phyloP scores from a whole-genome alignment of 2,888 invertebrate species.

The Scaptomyza caliginosa region DNA sequence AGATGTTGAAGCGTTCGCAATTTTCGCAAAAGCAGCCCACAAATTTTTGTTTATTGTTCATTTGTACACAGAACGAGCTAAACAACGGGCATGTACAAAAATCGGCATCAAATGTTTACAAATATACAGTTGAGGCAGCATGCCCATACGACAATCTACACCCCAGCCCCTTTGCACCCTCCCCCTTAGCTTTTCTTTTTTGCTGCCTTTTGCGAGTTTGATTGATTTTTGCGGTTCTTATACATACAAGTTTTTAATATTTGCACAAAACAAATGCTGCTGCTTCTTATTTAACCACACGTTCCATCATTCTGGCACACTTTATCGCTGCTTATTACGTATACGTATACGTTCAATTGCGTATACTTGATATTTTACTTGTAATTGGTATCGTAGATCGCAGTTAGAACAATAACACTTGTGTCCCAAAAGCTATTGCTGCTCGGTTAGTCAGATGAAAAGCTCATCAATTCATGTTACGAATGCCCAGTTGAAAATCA shows the following conservation, averaged over 20 bases:
- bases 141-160: no score
- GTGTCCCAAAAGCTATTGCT: not conserved
- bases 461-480: conserved; percentile 8
- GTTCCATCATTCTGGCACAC: not conserved
- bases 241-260: conserved; percentile 50
- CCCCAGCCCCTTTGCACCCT: not conserved
- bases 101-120: conserved; percentile 58
- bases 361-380: conserved; percentile 27
- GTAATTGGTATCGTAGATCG: no score
- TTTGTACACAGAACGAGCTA: conserved; percentile 36
- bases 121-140: conserved; percentile 24
- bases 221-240: conserved; percentile 58
- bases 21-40: conserved; percentile 38
- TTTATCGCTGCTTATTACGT: not conserved
- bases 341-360: conserved; percentile 5
- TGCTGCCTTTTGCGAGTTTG: conserved; percentile 27
- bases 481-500: conserved; percentile 8
- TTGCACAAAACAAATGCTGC: conserved; percentile 48
- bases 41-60: conserved; percentile 51
- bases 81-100: not conserved
- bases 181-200: not conserved
- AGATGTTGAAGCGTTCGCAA: conserved; percentile 40
- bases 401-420: not conserved
- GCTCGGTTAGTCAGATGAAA: conserved; percentile 2
- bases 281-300: not conserved